Conservation (phyloP, 1,140 invertebrate species). For the Hylaeus volcanicus region DNA sequence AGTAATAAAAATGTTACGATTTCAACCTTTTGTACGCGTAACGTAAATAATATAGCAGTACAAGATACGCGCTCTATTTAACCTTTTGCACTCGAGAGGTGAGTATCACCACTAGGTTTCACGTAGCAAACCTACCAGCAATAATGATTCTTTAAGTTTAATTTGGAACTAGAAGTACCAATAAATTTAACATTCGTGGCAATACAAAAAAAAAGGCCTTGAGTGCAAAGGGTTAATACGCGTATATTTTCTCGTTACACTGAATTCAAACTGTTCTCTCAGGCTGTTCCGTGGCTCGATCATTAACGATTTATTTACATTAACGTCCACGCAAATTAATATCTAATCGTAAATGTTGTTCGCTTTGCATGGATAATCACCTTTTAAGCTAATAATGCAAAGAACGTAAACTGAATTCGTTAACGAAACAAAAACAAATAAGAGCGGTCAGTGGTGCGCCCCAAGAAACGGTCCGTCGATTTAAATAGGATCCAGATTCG, state of each 20-base stretch:
- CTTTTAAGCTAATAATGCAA: constrained; percentile 8
- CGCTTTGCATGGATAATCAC: background rate
- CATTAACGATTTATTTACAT: constrained; percentile 2
- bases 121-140: too few relatives aligned
- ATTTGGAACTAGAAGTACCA: too few relatives aligned
- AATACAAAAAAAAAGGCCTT: too few relatives aligned
- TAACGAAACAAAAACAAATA: constrained; percentile 9
- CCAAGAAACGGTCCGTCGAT: too few relatives aligned
- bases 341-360: background rate
- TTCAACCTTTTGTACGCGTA: background rate
- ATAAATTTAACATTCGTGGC: too few relatives aligned
- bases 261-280: constrained; percentile 12
- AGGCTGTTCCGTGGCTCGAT: background rate
- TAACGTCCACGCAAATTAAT: constrained; percentile 2
- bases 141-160: too few relatives aligned
- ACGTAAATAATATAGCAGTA: constrained; percentile 21
- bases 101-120: too few relatives aligned
- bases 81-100: too few relatives aligned
- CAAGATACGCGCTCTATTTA: constrained; percentile 11
- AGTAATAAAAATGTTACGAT: background rate
- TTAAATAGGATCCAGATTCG: too few relatives aligned
- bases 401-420: background rate
- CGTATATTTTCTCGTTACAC: constrained; percentile 24
- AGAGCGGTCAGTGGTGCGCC: background rate
- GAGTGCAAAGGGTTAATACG: too few relatives aligned